Evolutionary conservation across 1,140 invertebrate species (phyloP).

Genomic region (Brachionus koreanus): DNA sequence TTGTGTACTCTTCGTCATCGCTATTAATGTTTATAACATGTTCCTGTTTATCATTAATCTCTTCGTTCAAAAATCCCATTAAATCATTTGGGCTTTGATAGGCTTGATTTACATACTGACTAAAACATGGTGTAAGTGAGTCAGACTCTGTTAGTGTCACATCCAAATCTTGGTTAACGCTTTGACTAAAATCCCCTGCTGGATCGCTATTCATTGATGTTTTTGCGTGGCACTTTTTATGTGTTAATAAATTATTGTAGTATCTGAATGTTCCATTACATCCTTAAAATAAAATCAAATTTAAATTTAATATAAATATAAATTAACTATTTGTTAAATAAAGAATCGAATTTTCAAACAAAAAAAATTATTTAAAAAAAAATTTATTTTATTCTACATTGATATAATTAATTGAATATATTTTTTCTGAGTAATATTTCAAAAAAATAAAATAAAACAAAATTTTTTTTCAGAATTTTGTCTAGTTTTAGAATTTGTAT

Average conservation of each 20-base stretch:
- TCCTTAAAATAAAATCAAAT: not conserved
- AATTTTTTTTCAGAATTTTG: no score
- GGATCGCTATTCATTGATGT: not conserved
- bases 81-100: not conserved
- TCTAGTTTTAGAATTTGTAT: no score
- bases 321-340: not conserved
- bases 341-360: no score
- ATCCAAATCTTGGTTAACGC: not conserved
- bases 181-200: not conserved
- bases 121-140: not conserved
- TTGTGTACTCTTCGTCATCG: slow-evolving; percentile 33
- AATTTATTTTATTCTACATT: no score
- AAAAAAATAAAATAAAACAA: no score
- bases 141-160: not conserved
- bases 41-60: not conserved
- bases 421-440: no score
- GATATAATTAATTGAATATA: no score
- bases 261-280: not conserved
- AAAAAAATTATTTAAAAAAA: no score
- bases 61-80: not conserved
- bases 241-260: slow-evolving; percentile 15
- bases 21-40: slow-evolving; percentile 30
- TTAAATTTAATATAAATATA: not conserved
- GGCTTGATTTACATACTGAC: not conserved
- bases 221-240: slow-evolving; percentile 7